Evolutionary conservation across 2,113 vertebrate genomes (phyloP).

Genomic region (Macrotis lagotis): DNA sequence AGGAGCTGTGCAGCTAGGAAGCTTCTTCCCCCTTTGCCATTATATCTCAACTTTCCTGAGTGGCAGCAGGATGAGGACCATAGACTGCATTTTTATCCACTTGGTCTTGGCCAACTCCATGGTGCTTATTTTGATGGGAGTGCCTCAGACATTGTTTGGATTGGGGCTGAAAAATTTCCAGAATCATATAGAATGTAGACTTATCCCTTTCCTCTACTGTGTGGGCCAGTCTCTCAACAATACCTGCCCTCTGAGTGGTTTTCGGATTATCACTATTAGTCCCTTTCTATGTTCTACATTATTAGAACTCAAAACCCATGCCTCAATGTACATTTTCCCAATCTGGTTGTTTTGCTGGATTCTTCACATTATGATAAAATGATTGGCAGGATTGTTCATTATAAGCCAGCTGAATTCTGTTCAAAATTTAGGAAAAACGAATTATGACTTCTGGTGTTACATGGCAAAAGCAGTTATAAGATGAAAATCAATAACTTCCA

Average conservation of each 20-base stretch:
- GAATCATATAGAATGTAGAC: background rate
- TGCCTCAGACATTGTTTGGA: background rate
- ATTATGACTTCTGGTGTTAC: too few relatives aligned
- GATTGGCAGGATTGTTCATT: too few relatives aligned
- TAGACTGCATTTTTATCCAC: background rate
- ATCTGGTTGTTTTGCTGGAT: too few relatives aligned
- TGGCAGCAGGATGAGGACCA: background rate
- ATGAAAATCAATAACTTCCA: too few relatives aligned
- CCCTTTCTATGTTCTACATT: too few relatives aligned
- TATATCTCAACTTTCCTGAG: background rate
- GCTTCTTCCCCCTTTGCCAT: background rate
- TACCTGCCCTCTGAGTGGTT: background rate
- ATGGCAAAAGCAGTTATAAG: too few relatives aligned
- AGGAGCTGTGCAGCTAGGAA: conserved; percentile 5
- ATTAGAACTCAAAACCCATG: too few relatives aligned
- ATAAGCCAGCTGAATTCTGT: too few relatives aligned
- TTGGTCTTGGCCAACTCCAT: conserved; percentile 7
- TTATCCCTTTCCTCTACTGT: background rate
- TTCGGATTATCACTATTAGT: background rate
- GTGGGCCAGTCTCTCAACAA: background rate
- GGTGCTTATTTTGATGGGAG: conserved; percentile 23
- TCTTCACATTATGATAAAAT: too few relatives aligned
- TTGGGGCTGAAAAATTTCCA: conserved; percentile 5
- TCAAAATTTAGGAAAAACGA: too few relatives aligned
- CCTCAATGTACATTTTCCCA: too few relatives aligned